Evolutionary conservation across 2,888 invertebrate genomes (phyloP).

Genomic region (Acleris holmiana): DNA sequence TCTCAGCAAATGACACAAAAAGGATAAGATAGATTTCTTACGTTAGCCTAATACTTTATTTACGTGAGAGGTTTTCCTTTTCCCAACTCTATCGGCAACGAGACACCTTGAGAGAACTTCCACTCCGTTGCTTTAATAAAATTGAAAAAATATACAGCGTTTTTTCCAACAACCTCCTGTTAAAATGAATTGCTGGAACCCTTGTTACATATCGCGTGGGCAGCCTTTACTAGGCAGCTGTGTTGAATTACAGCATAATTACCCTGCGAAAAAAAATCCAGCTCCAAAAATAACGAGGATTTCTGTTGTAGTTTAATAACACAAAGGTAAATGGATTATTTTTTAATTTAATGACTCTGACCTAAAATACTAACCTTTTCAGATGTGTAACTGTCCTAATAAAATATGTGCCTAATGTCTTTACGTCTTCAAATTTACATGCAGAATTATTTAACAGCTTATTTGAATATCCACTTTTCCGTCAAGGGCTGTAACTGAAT

Average conservation of each 20-base stretch:
- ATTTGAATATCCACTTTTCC: conserved; percentile 29
- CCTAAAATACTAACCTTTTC: neutral
- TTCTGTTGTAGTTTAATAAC: no score
- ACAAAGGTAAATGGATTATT: no score
- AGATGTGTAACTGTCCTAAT: conserved; percentile 5
- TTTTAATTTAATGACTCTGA: neutral
- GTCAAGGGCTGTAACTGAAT: conserved; percentile 18
- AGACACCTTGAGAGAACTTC: conserved; percentile 18
- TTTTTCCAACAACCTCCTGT: conserved; percentile 34
- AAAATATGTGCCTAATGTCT: conserved; percentile 22
- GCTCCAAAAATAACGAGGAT: conserved; percentile 1
- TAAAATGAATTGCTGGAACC: conserved; percentile 45
- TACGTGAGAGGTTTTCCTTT: conserved; percentile 22
- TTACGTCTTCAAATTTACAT: conserved; percentile 17
- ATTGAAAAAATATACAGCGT: conserved; percentile 7
- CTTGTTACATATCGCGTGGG: conserved; percentile 50
- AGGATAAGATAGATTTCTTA: conserved; percentile 20
- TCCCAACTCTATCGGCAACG: conserved; percentile 7
- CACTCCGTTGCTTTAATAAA: conserved; percentile 14
- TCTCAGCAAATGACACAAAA: conserved; percentile 22
- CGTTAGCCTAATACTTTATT: conserved; percentile 23
- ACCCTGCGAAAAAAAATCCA: conserved; percentile 17
- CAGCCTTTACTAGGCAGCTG: conserved; percentile 43
- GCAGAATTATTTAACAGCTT: conserved; percentile 27
- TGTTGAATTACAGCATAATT: conserved; percentile 26